A percentile compares a stretch with the other conserved stretches of the same genome.
phyloP scores from a whole-genome alignment of 2,797 vertebrate genomes.

The Sebastes taczanowskii region DNA sequence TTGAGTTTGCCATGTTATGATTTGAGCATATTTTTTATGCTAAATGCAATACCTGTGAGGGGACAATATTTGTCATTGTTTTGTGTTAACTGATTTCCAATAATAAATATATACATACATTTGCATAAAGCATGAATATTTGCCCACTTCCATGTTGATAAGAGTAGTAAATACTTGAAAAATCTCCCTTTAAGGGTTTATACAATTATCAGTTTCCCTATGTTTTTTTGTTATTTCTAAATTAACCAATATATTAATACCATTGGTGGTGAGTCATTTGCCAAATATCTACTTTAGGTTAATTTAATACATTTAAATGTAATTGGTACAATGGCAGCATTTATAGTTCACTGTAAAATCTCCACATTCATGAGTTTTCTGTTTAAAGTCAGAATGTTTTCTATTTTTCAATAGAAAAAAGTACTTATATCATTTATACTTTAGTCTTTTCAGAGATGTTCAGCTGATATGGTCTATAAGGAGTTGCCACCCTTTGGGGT shows the following conservation, averaged over 20 bases:
- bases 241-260: not conserved
- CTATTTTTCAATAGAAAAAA: not conserved
- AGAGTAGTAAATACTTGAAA: not conserved
- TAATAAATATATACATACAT: too few relatives aligned
- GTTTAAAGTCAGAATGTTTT: not conserved
- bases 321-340: not conserved
- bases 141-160: not conserved
- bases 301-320: not conserved
- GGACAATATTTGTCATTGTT: too few relatives aligned
- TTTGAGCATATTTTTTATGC: too few relatives aligned
- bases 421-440: not conserved
- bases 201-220: not conserved
- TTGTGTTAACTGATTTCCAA: too few relatives aligned
- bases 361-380: not conserved
- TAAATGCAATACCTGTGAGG: too few relatives aligned
- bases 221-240: not conserved
- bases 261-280: not conserved
- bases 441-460: not conserved
- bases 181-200: not conserved
- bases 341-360: not conserved
- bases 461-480: not conserved
- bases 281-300: not conserved
- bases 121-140: too few relatives aligned
- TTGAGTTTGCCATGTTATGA: too few relatives aligned
- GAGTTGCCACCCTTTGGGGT: not conserved